These are phyloP conservation scores for Mimas tiliae DNA, from an alignment of 2,888 invertebrate species.

Conservation along the genomic window DNA sequence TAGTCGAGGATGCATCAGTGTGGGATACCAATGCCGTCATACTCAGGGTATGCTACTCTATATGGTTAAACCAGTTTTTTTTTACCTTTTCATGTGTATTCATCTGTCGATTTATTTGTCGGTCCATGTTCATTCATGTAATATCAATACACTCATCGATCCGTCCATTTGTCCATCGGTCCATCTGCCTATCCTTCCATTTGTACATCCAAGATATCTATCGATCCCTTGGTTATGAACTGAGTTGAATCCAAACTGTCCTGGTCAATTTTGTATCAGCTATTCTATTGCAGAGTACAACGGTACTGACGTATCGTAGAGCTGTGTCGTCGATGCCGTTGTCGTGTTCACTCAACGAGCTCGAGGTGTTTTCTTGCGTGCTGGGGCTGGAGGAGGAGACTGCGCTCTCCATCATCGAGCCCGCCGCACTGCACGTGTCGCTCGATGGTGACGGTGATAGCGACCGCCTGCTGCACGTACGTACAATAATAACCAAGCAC, in stretches of 20 bases:
- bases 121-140: too few relatives aligned
- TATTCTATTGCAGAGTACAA: constrained; percentile 87
- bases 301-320: constrained; percentile 92
- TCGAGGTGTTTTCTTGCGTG: constrained; percentile 97
- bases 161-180: too few relatives aligned
- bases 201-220: too few relatives aligned
- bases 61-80: too few relatives aligned
- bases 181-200: too few relatives aligned
- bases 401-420: constrained; percentile 97
- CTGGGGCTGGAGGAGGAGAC: constrained; percentile 96
- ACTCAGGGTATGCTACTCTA: constrained; percentile 84
- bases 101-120: too few relatives aligned
- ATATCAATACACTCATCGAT: too few relatives aligned
- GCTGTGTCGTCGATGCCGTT: constrained; percentile 89
- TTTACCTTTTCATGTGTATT: too few relatives aligned
- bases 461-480: constrained; percentile 77
- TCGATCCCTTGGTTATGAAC: too few relatives aligned
- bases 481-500: constrained; percentile 31
- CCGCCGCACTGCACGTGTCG: constrained; percentile 92
- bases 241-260: too few relatives aligned
- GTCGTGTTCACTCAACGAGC: constrained; percentile 93
- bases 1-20: constrained; percentile 95
- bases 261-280: too few relatives aligned
- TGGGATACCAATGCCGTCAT: constrained; percentile 97
- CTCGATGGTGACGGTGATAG: constrained; percentile 81